These are phyloP conservation scores for Melanotaenia trifasciata DNA, from an alignment of 2,797 vertebrate species.

Conservation along the genomic window DNA sequence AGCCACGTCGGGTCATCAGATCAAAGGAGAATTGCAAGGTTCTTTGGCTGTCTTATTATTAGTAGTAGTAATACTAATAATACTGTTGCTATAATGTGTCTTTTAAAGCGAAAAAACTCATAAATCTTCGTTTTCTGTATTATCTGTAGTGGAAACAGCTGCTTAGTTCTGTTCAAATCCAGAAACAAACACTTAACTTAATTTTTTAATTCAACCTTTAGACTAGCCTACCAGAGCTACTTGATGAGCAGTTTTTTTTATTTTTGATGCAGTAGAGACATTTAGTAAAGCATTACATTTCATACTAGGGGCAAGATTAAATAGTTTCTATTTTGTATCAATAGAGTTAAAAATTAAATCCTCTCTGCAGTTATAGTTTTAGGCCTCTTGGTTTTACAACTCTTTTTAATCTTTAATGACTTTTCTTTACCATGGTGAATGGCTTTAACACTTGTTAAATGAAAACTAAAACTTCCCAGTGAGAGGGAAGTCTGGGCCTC, in stretches of 20 bases:
- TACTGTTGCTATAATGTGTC: background rate
- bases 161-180: background rate
- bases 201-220: background rate
- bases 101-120: conserved; percentile 24
- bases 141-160: conserved; percentile 19
- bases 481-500: no score
- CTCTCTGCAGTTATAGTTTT: background rate
- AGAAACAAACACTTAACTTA: background rate
- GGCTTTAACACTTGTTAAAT: background rate
- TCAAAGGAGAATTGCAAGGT: conserved; percentile 41
- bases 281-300: background rate
- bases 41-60: conserved; percentile 8
- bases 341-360: background rate
- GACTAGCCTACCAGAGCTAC: no score
- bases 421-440: accelerated
- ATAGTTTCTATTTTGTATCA: background rate
- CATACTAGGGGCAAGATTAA: background rate
- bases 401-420: background rate
- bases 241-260: background rate
- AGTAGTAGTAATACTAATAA: no score
- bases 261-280: background rate
- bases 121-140: conserved; percentile 51
- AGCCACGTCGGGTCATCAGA: conserved; percentile 14
- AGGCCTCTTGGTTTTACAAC: background rate
- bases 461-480: background rate